Base-by-base conservation (phyloP, 2,888 invertebrate genomes). In the Strigamia maritima region DNA sequence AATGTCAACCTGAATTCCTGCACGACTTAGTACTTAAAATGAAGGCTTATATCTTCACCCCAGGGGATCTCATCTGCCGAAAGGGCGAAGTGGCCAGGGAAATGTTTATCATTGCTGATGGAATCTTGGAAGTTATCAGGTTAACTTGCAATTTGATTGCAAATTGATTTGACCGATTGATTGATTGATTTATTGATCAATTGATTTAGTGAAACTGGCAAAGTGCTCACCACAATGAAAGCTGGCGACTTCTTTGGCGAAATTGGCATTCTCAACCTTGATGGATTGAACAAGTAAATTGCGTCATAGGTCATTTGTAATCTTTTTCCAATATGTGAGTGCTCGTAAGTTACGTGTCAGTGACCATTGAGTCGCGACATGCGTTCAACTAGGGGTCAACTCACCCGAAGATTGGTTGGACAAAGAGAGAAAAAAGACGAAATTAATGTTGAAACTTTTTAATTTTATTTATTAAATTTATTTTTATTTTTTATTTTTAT, bases 31-130 rank as follows among this genome's bases (percentile, higher is more conserved):
- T 98, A 81, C 89, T 98, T 82, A 98, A 98, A 89, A 98, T 98
- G 97, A 94, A 94, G 87, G 97, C 97, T 8, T 97, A 95, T 86
- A 98, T 98, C 86, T 98, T 98, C 87, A 98, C 97, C 28, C 97
- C 97, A 0, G 97, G 97, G 26, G 97, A 98, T 87, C 93, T 97
- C 81, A 97, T 98, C 85, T 97, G 97, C 85, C 90, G 97, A 54
- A 95, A 97, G 88, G 97, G 95, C 83, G 93, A 95, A 87, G 94
- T 95, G 24, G 97, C 97, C 0, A 89, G 97, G 81, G 97, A 98
- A 87, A 98, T 98, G 97, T 98, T 97, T 85, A 98, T 98, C 83
- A 97, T 98, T 85, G 97, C 97, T 4, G 97, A 97, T 86, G 98
- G 97, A 10, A 95, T 97, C 83, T 89, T 97, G 79, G 97, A 97